Evolutionary conservation across 1,140 invertebrate genomes (phyloP), one percentile per base, ranked within the genome.

Genomic region (Cheumatopsyche charites): DNA sequence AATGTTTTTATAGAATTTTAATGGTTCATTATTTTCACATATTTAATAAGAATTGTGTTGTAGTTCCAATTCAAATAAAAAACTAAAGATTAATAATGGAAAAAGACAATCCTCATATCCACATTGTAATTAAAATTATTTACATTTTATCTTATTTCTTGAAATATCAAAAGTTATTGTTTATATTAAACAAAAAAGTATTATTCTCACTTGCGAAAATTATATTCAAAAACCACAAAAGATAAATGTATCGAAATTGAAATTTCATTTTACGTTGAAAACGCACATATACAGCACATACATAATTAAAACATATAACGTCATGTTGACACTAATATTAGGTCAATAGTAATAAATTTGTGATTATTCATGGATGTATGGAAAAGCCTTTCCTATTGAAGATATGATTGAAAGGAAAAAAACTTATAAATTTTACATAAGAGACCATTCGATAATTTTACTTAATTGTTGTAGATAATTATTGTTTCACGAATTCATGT

Each of bases 361-460:
- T 45, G 21, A 41, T 63, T 63, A 63, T 63, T 42, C 23, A 63
- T 41, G 36, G n/a, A 63, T 42, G 29, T 63, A 63, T 45, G 62
- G 21, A 42, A 17, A 52, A 63, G 42, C 42, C 62, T 63, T 63
- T 63, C 25, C 15, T 52, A 52, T 21, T 42, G 36, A 63, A 42
- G 13, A 25, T 58, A 58, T 36, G 42, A 41, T 63, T 15, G 15
- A 41, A 63, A n/a, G n/a, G 23, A 25, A 58, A 47, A 47, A 58
- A 36, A 3, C 29, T 36, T 36, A 36, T 36, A 36, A 7, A 63
- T 63, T 15, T 15, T 43, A 63, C 13, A 41, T 63, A 63, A 47
- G 63, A 66, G 36, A 66, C 63, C 63, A 66, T 66, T 66, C 12
- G 26, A 68, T 68, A 55, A 68, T 36, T 63, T 47, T 52, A 52